Base-by-base conservation (phyloP, 2,888 invertebrate genomes). In the Adela reaumurella region DNA sequence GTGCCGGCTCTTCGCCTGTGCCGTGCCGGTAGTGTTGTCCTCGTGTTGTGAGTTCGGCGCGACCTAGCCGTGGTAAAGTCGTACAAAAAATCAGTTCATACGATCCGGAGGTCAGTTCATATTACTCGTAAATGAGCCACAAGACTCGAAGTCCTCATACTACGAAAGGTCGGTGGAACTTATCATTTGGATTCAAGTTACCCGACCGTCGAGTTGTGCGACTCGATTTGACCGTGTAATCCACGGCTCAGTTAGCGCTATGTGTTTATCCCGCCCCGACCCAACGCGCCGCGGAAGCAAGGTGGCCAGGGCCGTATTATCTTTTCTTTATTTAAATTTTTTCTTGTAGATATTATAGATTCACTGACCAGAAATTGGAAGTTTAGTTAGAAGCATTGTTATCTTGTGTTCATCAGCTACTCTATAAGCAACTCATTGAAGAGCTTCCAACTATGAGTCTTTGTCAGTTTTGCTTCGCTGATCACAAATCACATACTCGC, bases 221-320 rank as follows among this genome's bases (percentile, higher is more conserved):
- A n/a, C n/a, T n/a, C n/a, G n/a, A n/a, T n/a, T n/a, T n/a, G n/a
- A n/a, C n/a, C n/a, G n/a, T n/a, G n/a, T n/a, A n/a, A n/a, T n/a
- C n/a, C 24, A 3, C 35, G 35, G 3, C 35, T 8, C 35, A 35
- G 8, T 14, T 8, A 8, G 35, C 35, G 35, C 35, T 35, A 14
- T 35, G n/a, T 35, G 35, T 35, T 11, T 14, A 14, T 14, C 35
- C 35, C 58, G 56, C 57, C 61, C n/a, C 35, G 35, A 8, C 35
- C 35, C 58, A 56, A 57, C 61, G 62, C 65, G 71, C 68, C 72
- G 71, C 65, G 46, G 65, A 71, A 76, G 77, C 77, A 78, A 77
- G 76, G 72, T 78, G 76, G 77, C 74, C 76, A 66, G 67, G 69
- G 67, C 69, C 68, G 64, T 67, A 62, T 59, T 57, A 59, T 58